Base-by-base conservation (phyloP, 2,888 invertebrate genomes). In the Drosophila cracens region DNA sequence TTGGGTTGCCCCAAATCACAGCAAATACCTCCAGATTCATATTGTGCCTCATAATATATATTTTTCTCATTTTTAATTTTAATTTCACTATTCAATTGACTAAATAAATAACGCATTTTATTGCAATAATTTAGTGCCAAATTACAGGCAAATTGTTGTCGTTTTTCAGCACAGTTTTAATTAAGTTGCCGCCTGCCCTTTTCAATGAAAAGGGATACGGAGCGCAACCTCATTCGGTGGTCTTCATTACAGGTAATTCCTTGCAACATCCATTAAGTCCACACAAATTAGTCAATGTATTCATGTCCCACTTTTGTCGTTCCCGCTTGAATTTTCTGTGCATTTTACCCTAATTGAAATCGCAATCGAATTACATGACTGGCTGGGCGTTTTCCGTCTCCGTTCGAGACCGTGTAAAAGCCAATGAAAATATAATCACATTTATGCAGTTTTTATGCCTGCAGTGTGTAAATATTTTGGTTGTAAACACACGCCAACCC, bases 341-440 rank as follows among this genome's bases (percentile, higher is more conserved):
- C 76, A 89, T 89, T 89, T 86, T 79, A 90, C 88, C 76, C 88
- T 89, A 90, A 89, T 89, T 89, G 88, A 90, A 89, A 89, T 90
- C 81, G 86, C 88, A 89, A 83, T 85, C 86, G 89, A 85, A 90
- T 90, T 90, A 88, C 75, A 84, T 84, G 74, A 71, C 74, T 72
- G 76, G 65, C 57, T 65, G 48, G 18, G 34, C 43, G 34, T 21
- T 40, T 58, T 29, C 51, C 33, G 40, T 27, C 43, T 13, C 34
- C 40, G 40, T 60, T 60, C 49, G 58, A 25, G 25, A 31, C n/a
- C 21, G 56, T 36, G 56, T 79, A 77, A 83, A 74, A 78, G 59
- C 85, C 87, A 89, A 89, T 90, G 87, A 90, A 87, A 90, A 84
- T 89, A 83, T 87, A 87, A 90, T 87, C 87, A 87, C 90, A 87